Conservation (phyloP, 2,797 vertebrate species). For the Macrochelys suwanniensis region DNA sequence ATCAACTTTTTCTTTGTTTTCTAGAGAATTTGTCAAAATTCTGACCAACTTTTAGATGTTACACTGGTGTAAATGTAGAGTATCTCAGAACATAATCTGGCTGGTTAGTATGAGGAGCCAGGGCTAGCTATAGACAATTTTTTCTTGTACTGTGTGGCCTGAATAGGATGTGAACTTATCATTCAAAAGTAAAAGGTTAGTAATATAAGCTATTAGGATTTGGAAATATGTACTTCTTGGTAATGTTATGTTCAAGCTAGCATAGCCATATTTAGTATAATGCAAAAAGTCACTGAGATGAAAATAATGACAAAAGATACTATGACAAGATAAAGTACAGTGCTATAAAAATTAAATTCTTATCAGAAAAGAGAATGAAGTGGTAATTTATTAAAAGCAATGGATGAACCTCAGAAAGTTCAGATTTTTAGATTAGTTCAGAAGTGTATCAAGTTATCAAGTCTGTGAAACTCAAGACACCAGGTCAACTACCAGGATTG, state of each 20-base stretch:
- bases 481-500: background rate
- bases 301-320: slow-evolving; percentile 78
- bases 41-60: background rate
- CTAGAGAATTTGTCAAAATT: background rate
- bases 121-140: background rate
- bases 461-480: slow-evolving; percentile 24
- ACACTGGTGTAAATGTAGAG: background rate
- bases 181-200: background rate
- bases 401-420: slow-evolving; percentile 73
- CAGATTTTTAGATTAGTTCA: slow-evolving; percentile 58
- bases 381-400: slow-evolving; percentile 78
- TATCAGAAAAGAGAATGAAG: slow-evolving; percentile 76
- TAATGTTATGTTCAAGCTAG: background rate
- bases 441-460: slow-evolving; percentile 29
- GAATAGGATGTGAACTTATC: background rate
- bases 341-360: slow-evolving; percentile 79
- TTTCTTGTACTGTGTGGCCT: background rate
- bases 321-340: slow-evolving; percentile 77
- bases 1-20: background rate
- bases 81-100: background rate
- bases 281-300: slow-evolving; percentile 52
- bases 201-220: background rate
- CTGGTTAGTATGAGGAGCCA: background rate
- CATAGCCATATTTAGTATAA: slow-evolving; percentile 58
- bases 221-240: background rate